Conservation (phyloP, 2,888 invertebrate species). For the Hydriomena furcata region DNA sequence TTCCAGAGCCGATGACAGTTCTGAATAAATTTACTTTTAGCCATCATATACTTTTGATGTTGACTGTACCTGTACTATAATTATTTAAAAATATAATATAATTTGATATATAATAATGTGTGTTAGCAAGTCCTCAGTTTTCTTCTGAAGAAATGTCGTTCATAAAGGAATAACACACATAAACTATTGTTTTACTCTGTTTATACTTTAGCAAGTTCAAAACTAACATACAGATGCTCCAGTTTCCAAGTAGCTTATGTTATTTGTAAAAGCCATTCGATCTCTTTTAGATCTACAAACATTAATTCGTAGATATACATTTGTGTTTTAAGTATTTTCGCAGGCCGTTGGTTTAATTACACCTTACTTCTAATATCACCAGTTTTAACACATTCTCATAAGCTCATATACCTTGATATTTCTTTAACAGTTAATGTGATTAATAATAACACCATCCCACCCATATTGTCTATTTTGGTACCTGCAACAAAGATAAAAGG, state of each 20-base stretch:
- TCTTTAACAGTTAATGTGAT: conserved; percentile 55
- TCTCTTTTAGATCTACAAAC: conserved; percentile 22
- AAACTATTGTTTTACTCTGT: too few species aligned
- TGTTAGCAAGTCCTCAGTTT: too few species aligned
- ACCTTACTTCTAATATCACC: conserved; percentile 75
- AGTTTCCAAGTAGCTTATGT: conserved; percentile 12
- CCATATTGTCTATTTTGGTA: conserved; percentile 46
- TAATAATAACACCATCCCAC: conserved; percentile 45
- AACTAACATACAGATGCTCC: conserved; percentile 14
- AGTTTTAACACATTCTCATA: conserved; percentile 69
- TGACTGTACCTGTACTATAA: too few species aligned
- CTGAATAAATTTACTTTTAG: too few species aligned
- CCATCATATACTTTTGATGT: too few species aligned
- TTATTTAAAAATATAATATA: too few species aligned
- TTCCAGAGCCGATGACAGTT: too few species aligned
- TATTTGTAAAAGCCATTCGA: conserved; percentile 1
- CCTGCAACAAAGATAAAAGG: conserved; percentile 60
- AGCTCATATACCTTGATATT: conserved; percentile 68
- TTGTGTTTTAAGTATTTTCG: conserved; percentile 25
- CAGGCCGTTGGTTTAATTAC: conserved; percentile 60
- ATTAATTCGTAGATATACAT: conserved; percentile 19
- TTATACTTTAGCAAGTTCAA: too few species aligned
- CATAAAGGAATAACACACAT: too few species aligned
- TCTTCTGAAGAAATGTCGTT: too few species aligned
- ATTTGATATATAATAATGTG: too few species aligned